Conservation (phyloP, 2,797 vertebrate genomes). For the Halcyon chelicuti region DNA sequence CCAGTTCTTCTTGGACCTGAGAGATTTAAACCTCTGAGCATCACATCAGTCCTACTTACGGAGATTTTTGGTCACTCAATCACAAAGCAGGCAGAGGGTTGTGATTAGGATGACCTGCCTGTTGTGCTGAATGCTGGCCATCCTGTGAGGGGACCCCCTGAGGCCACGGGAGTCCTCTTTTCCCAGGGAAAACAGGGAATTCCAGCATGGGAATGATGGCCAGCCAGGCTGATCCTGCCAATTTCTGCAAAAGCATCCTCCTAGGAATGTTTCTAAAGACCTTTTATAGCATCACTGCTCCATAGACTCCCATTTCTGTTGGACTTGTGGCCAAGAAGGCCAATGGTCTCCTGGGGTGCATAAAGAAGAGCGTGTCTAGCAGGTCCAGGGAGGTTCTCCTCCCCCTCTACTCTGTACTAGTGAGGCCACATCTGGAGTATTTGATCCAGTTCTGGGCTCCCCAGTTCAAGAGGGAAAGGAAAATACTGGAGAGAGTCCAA, state of each 20-base stretch:
- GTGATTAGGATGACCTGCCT: background rate
- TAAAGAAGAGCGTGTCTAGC: too few relatives aligned
- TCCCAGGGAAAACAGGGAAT: too few relatives aligned
- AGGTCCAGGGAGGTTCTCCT: too few relatives aligned
- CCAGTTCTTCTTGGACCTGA: background rate
- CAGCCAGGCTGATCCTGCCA: background rate
- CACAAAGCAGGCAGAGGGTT: background rate
- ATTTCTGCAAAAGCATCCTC: background rate
- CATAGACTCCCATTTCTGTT: rapidly evolving
- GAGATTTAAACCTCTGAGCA: background rate
- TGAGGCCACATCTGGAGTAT: too few relatives aligned
- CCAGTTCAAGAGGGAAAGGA: too few relatives aligned
- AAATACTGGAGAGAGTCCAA: too few relatives aligned
- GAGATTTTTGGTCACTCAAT: background rate
- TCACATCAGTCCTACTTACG: too few relatives aligned
- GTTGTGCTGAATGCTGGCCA: background rate
- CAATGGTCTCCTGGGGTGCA: too few relatives aligned
- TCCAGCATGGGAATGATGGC: background rate
- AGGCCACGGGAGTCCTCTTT: background rate
- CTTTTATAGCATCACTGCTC: background rate
- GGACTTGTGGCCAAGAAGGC: too few relatives aligned
- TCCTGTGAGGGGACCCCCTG: rapidly evolving
- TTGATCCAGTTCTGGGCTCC: too few relatives aligned
- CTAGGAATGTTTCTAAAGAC: background rate
- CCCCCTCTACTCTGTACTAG: too few relatives aligned